A percentile compares a stretch with the other conserved stretches of the same genome.
phyloP scores from a whole-genome alignment of 2,888 invertebrate species.

The Sminthurinus aureus region DNA sequence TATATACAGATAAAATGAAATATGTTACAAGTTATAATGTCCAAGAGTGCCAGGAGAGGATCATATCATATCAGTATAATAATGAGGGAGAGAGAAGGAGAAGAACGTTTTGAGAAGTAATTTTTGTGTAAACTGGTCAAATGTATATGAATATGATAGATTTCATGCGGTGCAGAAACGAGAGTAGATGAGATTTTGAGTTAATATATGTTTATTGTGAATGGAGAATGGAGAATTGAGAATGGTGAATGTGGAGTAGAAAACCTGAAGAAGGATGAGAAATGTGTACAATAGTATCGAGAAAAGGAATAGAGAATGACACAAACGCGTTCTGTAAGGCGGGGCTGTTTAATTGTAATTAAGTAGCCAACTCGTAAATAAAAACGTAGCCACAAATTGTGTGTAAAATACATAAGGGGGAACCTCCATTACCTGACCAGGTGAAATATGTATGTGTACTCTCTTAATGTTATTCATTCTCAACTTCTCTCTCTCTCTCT shows the following conservation, averaged over 20 bases:
- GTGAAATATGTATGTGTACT: constrained; percentile 39
- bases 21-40: too few species aligned
- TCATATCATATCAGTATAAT: not conserved
- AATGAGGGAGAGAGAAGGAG: not conserved
- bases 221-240: not conserved
- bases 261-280: not conserved
- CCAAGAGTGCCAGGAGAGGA: too few species aligned
- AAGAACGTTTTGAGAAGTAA: constrained; percentile 15
- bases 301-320: constrained; percentile 41
- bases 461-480: constrained; percentile 24
- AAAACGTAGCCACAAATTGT: constrained; percentile 33
- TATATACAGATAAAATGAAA: too few species aligned
- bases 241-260: not conserved
- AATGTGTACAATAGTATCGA: constrained; percentile 19
- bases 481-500: constrained; percentile 4
- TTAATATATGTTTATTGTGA: constrained; percentile 19
- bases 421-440: constrained; percentile 38
- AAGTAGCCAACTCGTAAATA: constrained; percentile 55
- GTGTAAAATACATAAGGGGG: constrained; percentile 40
- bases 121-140: constrained; percentile 40
- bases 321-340: constrained; percentile 50
- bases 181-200: constrained; percentile 24
- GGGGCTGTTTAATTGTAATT: constrained; percentile 60
- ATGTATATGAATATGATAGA: constrained; percentile 37
- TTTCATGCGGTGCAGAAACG: constrained; percentile 35